Evolutionary conservation across 2,888 invertebrate species (phyloP), one percentile per base, ranked within the genome.

Genomic region (Eulithis testata): DNA sequence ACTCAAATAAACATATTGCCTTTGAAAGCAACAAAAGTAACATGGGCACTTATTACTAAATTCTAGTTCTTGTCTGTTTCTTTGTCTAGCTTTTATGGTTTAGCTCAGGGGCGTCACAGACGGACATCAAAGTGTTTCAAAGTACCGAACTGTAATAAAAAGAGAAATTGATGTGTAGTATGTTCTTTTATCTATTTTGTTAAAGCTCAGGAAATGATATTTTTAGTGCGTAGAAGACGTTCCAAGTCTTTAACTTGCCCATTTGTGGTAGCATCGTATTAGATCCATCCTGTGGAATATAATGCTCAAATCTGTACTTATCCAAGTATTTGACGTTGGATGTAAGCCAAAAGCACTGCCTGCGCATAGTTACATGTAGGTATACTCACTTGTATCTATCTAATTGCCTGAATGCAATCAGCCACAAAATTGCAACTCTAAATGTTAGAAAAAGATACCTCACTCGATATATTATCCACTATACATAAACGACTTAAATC

Each of bases 311-410:
- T 53, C 53, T 49, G 49, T 59, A n/a, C n/a, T n/a, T n/a, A 64
- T 44, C 59, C 54, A 55, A 59, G 59, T 45, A 45, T 50, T 64
- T 64, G 59, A 64, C 36, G 60, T 60, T 65, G 64, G 64, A 65
- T 60, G 50, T 65, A 65, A 55, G 64, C 64, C 64, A 65, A 60
- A 45, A 31, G 55, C 50, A 51, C 31, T 51, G 51, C 11, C 49
- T 55, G 51, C 55, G 45, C 52, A 36, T 37, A 59, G 59, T 59
- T 59, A 55, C 55, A 55, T 65, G 60, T 21, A 21, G 1, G 21
- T 54, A 64, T 64, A 55, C 27, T 45, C 49, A 60, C 64, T 65
- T 56, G 56, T 36, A 60, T 60, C 12, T 36, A 60, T 60, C 12
- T 60, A 60, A 64, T 60, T 55, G 64, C 51, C 51, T 56, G 49